Base-by-base conservation (phyloP, 2,113 vertebrate genomes). In the Paedocypris sp. region DNA sequence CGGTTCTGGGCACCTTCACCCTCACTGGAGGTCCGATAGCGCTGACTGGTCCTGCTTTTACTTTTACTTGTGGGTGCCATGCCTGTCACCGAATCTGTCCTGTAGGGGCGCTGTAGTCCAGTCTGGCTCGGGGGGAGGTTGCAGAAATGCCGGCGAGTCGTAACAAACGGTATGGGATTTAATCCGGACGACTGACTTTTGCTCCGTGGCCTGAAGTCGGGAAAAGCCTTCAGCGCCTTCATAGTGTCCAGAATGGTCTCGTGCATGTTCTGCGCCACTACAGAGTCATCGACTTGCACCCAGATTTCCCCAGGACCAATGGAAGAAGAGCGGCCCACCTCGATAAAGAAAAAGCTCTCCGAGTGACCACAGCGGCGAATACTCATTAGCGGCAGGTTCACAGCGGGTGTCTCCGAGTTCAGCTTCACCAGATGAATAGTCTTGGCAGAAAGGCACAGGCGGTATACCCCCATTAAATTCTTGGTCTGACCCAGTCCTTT, bases 251-350 rank as follows among this genome's bases (percentile, higher is more conserved):
- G 77, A 66, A 98, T 94, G 42, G 95, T 98, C 80, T 98, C 95
- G 10, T 98, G 95, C 77, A 98, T 98, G 80, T 94, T 95, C 77
- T 97, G 94, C 1, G 95, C 95, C 72, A 98, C 95, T 75, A 98
- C 95, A 0, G 87, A 86, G 80, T 98, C 95, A 70, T 97, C 95
- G 0, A 90, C 94, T 74, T 98, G 95, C 91, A 98, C 97, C 95
- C 95, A 98, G 59, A 98, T 89, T 80, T 98, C 95, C 4, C 95
- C 94, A 0, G 95, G 92, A 3, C 94, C 95, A 0, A 92, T 98
- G 63, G 90, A 87, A 1, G 94, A 91, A 0, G 93, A 98, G 52
- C 95, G 87, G 10, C 95, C 95, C 64, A 98, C 92, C 71, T 98
- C 95, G 4, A 98, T 93, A 79, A 98, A 98, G 75, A 98, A 98